These are phyloP conservation scores for Xiphophorus couchianus DNA, from an alignment of 2,113 vertebrate species.

Conservation along the genomic window DNA sequence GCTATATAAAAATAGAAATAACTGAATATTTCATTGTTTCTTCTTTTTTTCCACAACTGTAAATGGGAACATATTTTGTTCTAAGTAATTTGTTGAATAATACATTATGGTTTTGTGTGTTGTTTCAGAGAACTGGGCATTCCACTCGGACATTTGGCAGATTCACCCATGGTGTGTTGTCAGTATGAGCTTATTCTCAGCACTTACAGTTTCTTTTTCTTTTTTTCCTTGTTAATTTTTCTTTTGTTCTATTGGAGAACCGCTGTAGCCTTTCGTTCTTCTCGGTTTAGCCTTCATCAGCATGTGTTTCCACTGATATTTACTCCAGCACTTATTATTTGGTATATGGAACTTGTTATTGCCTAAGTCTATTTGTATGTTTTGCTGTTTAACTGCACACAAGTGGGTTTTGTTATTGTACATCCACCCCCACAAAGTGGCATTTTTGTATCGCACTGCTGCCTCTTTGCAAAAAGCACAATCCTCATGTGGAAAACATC, in stretches of 20 bases:
- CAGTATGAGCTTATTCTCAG: constrained; percentile 62
- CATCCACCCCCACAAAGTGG: constrained; percentile 57
- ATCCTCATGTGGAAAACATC: constrained; percentile 42
- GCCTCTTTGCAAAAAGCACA: constrained; percentile 42
- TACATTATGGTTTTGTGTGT: constrained; percentile 58
- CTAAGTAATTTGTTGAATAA: constrained; percentile 58
- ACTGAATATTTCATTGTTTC: not conserved
- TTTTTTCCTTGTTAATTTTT: not conserved
- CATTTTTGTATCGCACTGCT: constrained; percentile 35
- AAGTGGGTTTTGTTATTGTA: constrained; percentile 53
- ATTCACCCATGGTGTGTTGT: constrained; percentile 81
- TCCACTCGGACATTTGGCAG: constrained; percentile 78
- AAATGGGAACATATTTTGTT: constrained; percentile 11
- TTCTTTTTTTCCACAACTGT: not conserved
- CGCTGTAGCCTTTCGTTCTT: not conserved
- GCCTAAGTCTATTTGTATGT: not conserved
- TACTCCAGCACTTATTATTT: not conserved
- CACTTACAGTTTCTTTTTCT: not conserved
- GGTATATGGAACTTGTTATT: not conserved
- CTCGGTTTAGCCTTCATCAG: not conserved
- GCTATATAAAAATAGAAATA: too few relatives aligned
- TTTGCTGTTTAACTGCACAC: constrained; percentile 34
- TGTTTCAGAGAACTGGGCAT: constrained; percentile 78
- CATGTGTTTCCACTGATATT: not conserved
- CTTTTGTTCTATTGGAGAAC: constrained; percentile 3